Base-by-base conservation (phyloP, 2,888 invertebrate genomes). In the Idaea biselata region DNA sequence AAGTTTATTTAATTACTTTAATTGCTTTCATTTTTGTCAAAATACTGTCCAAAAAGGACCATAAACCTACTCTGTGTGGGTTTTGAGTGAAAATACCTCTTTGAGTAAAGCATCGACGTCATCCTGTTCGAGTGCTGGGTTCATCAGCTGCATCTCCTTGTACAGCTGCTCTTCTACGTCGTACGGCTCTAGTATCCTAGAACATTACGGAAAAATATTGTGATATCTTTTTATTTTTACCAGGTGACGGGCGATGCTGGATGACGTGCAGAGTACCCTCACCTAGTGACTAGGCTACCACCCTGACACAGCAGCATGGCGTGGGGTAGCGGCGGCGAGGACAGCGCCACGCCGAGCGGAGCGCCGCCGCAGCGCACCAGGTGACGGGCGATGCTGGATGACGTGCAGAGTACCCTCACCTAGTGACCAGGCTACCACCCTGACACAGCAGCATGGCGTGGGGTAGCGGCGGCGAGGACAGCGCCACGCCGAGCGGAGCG, bases 281-380 rank as follows among this genome's bases (percentile, higher is more conserved):
- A 84, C 86, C 86, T 84, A 32, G 78, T 67, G 0, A 86, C 64
- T 0, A 86, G 67, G 0, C 69, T 69, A 2, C 67, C 65, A 65
- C 93, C 91, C 54, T 93, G 86, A n/a, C 96, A 88, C 18, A 96
- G 81, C 0, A 95, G 86, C 1, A 96, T 88, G 8, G 96, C 79
- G 16, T 93, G 89, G 1, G 79, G 81, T 16, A 84, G 75, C 6
- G 85, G 82, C 8, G 82, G 72, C 0, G 73, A 17, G 0, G 78
- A 65, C 2, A 81, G 72, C n/a, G 78, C 80, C 14, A 79, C 62
- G 0, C 81, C 58, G 95, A 95, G 76, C 93, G 93, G 79, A 94
- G 94, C 57, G 93, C 86, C 66, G 94, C 92, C 64, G 0, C 96
- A 96, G 78, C 96, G 95, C 18, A n/a, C n/a, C n/a, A n/a, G n/a